Evolutionary conservation across 2,113 vertebrate species (phyloP).

Genomic region (Patagioenas fasciata): DNA sequence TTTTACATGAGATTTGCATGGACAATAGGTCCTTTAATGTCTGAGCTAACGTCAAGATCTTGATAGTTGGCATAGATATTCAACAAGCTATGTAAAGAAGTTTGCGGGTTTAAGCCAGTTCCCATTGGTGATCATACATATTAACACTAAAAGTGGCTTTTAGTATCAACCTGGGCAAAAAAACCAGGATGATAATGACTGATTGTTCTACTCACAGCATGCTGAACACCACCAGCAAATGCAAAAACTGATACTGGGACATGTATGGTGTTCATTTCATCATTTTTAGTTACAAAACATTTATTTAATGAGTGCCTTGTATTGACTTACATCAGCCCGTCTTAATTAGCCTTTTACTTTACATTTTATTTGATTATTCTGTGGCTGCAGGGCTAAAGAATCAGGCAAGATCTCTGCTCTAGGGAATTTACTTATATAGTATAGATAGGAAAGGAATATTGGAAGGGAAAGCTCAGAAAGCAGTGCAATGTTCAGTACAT

Average conservation of each 20-base stretch:
- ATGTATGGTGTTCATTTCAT: rapidly evolving
- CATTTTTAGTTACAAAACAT: neutral
- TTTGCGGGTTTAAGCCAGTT: neutral
- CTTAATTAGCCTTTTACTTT: neutral
- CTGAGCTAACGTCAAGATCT: neutral
- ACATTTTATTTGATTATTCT: neutral
- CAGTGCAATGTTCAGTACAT: neutral
- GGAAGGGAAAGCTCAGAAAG: neutral
- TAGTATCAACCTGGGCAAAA: neutral
- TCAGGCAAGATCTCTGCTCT: neutral
- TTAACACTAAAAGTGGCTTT: neutral
- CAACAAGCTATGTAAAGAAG: neutral
- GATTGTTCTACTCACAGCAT: neutral
- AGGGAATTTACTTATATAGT: neutral
- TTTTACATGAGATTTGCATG: slow-evolving; percentile 20
- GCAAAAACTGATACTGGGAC: neutral
- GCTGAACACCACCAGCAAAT: neutral
- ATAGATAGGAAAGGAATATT: neutral
- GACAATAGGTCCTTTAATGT: neutral
- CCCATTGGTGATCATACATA: neutral
- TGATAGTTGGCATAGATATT: neutral
- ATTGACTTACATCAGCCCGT: neutral
- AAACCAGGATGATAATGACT: neutral
- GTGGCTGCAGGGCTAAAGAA: neutral
- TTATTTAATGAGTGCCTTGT: neutral